Evolutionary conservation across 2,797 vertebrate genomes (phyloP), one percentile per base, ranked within the genome.

Genomic region (Nyctibius grandis): DNA sequence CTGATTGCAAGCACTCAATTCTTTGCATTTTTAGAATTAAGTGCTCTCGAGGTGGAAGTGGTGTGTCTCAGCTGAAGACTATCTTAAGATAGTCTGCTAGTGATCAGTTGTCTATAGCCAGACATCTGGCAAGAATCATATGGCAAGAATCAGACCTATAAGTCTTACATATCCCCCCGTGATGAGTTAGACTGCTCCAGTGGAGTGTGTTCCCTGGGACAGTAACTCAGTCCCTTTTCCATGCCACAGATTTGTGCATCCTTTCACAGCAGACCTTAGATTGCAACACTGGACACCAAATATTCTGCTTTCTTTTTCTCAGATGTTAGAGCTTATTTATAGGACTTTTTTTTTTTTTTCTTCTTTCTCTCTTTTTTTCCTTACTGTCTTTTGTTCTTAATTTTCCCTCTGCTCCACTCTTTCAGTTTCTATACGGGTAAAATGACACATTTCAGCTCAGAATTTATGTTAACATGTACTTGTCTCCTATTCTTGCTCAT

Each of bases 21-120:
- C 5, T 84, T 88, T 82, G 47, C 48, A 48, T 91, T 90, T 90
- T 76, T 86, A 85, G 73, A 94, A 94, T 76, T 95, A 81, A 80
- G 22, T 86, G 69, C 44, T 74, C 40, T 93, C 0, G 1, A 11
- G 12, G 51, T 90, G 13, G 40, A 91, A 95, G 13, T 68, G 56
- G 44, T 60, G 11, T 60, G 34, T 78, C 56, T 89, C 45, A 85
- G 68, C 47, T 80, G 83, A 95, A 88, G 51, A 5, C 11, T 54
- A 14, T 84, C 38, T 75, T 69, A 44, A 81, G 54, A 64, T 65
- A 51, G 67, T 70, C 63, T 94, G 77, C 70, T 89, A 77, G 31
- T n/a, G 76, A 95, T 95, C 95, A 91, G 12, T 23, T 72, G 34
- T 53, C 60, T 70, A 11, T 47, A 77, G 45, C 15, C 54, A 90